These are phyloP conservation scores for Stichopus chloronotus DNA, from an alignment of 35 echinoderm and acorn worm species.

Conservation along the genomic window DNA sequence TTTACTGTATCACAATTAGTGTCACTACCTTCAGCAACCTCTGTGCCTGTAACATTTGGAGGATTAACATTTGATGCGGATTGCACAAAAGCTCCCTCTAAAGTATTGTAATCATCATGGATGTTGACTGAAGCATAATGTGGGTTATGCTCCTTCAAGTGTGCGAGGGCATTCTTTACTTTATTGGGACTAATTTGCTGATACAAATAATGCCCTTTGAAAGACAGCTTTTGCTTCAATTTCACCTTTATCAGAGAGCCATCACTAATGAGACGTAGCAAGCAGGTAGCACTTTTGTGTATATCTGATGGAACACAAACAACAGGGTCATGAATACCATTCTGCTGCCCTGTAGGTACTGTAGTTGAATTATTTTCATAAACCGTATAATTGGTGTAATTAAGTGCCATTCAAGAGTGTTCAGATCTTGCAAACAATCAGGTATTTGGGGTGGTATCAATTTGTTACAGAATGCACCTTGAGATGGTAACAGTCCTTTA, in stretches of 20 bases:
- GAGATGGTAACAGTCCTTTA: constrained; percentile 2
- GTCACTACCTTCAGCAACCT: not conserved
- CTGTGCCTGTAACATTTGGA: not conserved
- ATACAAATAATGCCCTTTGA: constrained; percentile 43
- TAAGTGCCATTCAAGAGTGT: constrained; percentile 25
- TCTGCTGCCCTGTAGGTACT: constrained; percentile 17
- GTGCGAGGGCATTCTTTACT: too few species aligned
- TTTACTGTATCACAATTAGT: not conserved
- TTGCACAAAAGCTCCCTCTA: constrained; percentile 16
- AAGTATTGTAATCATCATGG: constrained; percentile 35
- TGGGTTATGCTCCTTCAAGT: not conserved
- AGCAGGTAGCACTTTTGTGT: not conserved
- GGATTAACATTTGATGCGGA: constrained; percentile 26
- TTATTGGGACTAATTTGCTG: not conserved
- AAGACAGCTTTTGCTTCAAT: constrained; percentile 29
- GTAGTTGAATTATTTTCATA: constrained; percentile 35
- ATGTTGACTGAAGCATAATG: not conserved
- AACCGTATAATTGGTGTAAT: constrained; percentile 36
- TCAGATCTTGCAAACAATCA: not conserved
- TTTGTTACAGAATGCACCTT: not conserved
- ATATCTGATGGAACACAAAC: constrained; percentile 40
- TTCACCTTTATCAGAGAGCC: constrained; percentile 30
- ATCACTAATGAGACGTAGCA: constrained; percentile 4
- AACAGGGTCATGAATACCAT: constrained; percentile 22
- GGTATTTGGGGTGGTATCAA: not conserved